A percentile compares a stretch with the other conserved stretches of the same genome.
phyloP scores from a whole-genome alignment of 2,797 vertebrate genomes.

The Mormyrops boulengeri region DNA sequence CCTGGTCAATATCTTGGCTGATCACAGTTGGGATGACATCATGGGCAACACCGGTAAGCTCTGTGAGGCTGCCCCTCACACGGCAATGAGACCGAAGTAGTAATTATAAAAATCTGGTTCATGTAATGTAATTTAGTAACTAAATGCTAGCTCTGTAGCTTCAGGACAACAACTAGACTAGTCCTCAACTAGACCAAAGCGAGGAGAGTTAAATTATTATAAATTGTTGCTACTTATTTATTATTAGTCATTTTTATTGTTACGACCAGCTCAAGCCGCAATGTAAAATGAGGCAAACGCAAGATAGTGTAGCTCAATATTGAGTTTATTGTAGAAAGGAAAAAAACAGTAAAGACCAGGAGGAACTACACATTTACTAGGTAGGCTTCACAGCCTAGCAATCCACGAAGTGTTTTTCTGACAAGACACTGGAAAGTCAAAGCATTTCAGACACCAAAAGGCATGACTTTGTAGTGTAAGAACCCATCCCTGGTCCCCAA shows the following conservation, averaged over 20 bases:
- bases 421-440: too few species aligned
- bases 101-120: neutral
- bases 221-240: neutral
- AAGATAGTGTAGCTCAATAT: neutral
- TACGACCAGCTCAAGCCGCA: neutral
- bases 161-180: neutral
- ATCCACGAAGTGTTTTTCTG: too few species aligned
- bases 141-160: neutral
- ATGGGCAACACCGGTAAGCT: conserved; percentile 79
- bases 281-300: neutral
- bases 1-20: conserved; percentile 77
- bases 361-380: too few species aligned
- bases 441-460: too few species aligned
- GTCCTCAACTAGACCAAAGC: neutral
- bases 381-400: too few species aligned
- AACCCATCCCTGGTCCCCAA: too few species aligned
- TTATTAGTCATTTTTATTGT: neutral
- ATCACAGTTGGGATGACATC: conserved; percentile 85
- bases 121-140: neutral
- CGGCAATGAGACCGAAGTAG: neutral
- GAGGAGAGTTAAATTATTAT: neutral
- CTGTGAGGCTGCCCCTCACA: neutral
- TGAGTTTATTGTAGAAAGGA: neutral
- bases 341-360: neutral
- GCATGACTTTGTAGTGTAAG: too few species aligned